A percentile compares a stretch with the other conserved stretches of the same genome.
Evolutionary conservation across 53 echinoderm and acorn worm species (phyloP).

Genomic region (Henricia sp.): DNA sequence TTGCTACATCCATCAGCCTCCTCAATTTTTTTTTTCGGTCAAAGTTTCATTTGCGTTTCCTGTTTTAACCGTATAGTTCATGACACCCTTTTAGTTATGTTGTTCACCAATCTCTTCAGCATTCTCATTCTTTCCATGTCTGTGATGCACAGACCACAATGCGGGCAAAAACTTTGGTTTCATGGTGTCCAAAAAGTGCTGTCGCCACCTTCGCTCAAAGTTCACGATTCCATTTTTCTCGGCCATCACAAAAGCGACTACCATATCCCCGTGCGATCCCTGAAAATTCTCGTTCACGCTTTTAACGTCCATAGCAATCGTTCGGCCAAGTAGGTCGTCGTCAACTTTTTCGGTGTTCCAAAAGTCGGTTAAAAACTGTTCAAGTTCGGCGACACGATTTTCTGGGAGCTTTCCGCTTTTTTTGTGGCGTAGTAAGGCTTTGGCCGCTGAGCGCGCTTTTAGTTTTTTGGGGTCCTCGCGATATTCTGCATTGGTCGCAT

Average conservation of each 20-base stretch:
- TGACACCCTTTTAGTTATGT: too few species aligned
- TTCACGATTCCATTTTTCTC: constrained; percentile 66
- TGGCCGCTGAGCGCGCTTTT: constrained; percentile 81
- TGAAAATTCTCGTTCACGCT: constrained; percentile 69
- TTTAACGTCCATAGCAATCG: constrained; percentile 63
- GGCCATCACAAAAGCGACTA: constrained; percentile 61
- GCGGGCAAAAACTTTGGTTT: constrained; percentile 82
- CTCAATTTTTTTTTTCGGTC: too few species aligned
- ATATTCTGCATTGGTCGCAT: constrained; percentile 58
- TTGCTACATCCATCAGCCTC: too few species aligned
- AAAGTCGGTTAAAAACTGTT: constrained; percentile 53
- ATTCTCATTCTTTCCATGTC: constrained; percentile 61
- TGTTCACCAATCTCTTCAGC: neutral
- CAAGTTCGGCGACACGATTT: constrained; percentile 70
- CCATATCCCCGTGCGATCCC: constrained; percentile 88
- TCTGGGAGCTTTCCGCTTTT: constrained; percentile 71
- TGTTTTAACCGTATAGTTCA: too few species aligned
- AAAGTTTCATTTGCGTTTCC: neutral
- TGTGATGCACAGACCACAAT: constrained; percentile 94
- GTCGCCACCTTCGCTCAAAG: constrained; percentile 91
- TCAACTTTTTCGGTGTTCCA: constrained; percentile 59
- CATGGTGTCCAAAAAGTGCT: constrained; percentile 82
- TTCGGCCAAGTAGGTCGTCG: constrained; percentile 57
- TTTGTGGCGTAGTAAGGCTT: constrained; percentile 76
- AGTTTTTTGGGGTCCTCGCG: constrained; percentile 73